Percentiles rank a stretch among this genome's conserved stretches.
phyloP scores from a whole-genome alignment of 2,888 invertebrate species.

The Zygothrica quintamaculata region DNA sequence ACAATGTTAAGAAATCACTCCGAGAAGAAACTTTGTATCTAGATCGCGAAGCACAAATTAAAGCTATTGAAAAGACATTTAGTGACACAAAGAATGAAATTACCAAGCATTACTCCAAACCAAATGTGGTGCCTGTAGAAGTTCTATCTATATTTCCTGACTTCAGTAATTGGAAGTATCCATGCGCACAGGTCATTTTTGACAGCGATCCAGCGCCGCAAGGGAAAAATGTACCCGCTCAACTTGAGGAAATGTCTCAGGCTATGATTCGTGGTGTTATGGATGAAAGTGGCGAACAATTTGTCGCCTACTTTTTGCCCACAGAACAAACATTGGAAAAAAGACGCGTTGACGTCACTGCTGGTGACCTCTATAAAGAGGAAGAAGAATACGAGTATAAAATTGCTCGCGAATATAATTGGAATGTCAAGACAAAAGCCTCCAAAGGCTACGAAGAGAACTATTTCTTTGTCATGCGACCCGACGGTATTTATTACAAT shows the following conservation, averaged over 20 bases:
- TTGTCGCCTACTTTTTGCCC: slow-evolving; percentile 99
- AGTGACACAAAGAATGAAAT: slow-evolving; percentile 93
- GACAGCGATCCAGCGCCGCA: slow-evolving; percentile 98
- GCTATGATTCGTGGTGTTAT: slow-evolving; percentile 99
- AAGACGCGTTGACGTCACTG: slow-evolving; percentile 91
- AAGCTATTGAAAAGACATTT: slow-evolving; percentile 98
- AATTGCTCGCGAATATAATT: slow-evolving; percentile 99
- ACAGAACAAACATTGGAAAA: slow-evolving; percentile 96
- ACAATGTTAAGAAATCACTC: slow-evolving; percentile 97
- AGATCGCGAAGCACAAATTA: slow-evolving; percentile 98
- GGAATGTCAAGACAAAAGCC: slow-evolving; percentile 99
- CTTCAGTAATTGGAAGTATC: slow-evolving; percentile 98
- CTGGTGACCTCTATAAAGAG: slow-evolving; percentile 92
- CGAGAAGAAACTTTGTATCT: slow-evolving; percentile 97
- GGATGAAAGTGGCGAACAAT: slow-evolving; percentile 99
- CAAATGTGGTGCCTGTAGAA: slow-evolving; percentile 96
- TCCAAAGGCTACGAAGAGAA: slow-evolving; percentile 98
- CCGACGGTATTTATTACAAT: slow-evolving; percentile 96
- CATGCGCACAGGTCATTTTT: slow-evolving; percentile 98
- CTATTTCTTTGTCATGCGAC: slow-evolving; percentile 96
- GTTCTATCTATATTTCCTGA: slow-evolving; percentile 96
- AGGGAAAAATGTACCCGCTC: slow-evolving; percentile 93
- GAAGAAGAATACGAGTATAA: slow-evolving; percentile 98
- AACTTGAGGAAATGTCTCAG: slow-evolving; percentile 99
- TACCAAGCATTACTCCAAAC: slow-evolving; percentile 97